These are phyloP conservation scores for Squalus acanthias DNA, from an alignment of 2,797 vertebrate species.

Conservation along the genomic window DNA sequence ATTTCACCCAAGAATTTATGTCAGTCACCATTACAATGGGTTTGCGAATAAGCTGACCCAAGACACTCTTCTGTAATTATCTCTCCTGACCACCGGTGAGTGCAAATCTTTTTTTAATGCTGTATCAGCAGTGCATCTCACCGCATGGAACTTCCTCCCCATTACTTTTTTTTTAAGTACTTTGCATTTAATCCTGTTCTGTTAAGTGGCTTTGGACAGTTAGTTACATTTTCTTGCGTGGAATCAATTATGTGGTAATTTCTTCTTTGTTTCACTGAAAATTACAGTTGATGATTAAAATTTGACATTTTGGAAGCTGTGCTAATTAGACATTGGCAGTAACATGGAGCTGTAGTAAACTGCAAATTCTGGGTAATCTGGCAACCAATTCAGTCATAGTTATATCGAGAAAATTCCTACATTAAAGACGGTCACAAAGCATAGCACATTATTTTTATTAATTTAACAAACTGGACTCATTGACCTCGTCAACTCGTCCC, in stretches of 20 bases:
- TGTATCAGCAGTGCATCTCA: neutral
- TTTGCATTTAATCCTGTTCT: neutral
- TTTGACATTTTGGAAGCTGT: constrained; percentile 10
- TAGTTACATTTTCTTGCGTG: neutral
- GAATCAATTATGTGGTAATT: neutral
- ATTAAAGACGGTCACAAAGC: neutral
- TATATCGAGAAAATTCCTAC: neutral
- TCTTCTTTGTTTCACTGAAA: neutral
- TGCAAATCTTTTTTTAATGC: neutral
- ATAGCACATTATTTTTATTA: neutral
- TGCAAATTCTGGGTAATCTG: constrained; percentile 9
- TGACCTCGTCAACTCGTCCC: neutral
- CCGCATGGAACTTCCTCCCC: neutral
- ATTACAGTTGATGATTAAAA: constrained; percentile 8
- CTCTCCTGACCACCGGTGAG: neutral
- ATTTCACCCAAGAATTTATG: neutral
- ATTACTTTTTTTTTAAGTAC: neutral
- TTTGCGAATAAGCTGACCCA: neutral
- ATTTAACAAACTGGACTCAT: neutral
- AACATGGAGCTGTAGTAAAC: neutral
- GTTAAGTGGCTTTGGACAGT: neutral
- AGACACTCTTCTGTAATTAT: too few species aligned
- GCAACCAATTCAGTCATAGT: neutral
- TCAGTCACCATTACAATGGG: neutral
- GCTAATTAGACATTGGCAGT: neutral